Percentiles rank a stretch among this genome's conserved stretches.
Conservation (phyloP, 2,113 vertebrate genomes). For the Protomyctophum bolini region DNA sequence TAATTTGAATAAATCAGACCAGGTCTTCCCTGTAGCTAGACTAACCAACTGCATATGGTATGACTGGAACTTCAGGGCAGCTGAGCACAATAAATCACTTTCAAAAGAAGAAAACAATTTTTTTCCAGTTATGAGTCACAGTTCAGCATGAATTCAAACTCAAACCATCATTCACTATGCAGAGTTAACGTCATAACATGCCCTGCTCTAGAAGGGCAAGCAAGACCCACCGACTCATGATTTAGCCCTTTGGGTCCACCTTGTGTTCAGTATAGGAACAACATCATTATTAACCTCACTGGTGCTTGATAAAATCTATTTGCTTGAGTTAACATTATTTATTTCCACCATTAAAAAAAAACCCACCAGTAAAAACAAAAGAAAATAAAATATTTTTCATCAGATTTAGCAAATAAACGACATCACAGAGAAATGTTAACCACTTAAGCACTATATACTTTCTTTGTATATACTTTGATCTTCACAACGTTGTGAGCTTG, state of each 20-base stretch:
- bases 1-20: slow-evolving; percentile 15
- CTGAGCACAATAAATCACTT: background rate
- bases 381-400: too few species aligned
- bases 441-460: too few species aligned
- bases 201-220: background rate
- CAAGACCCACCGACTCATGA: background rate
- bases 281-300: background rate
- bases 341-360: background rate
- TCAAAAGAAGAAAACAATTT: background rate
- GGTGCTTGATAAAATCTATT: background rate
- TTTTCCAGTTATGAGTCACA: background rate
- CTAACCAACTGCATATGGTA: slow-evolving; percentile 27
- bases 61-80: background rate
- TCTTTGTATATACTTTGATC: too few species aligned
- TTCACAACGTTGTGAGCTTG: too few species aligned
- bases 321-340: background rate
- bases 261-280: slow-evolving; percentile 25
- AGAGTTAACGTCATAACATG: too few species aligned
- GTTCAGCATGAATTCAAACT: background rate
- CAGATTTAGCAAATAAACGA: too few species aligned
- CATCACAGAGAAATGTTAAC: too few species aligned
- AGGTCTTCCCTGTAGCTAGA: background rate
- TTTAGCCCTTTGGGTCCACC: slow-evolving; percentile 32
- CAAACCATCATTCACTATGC: background rate
- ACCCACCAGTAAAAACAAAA: background rate